Percentiles rank a stretch among this genome's conserved stretches.
phyloP scores from a whole-genome alignment of 2,113 vertebrate species.

The Actinemys pallida region DNA sequence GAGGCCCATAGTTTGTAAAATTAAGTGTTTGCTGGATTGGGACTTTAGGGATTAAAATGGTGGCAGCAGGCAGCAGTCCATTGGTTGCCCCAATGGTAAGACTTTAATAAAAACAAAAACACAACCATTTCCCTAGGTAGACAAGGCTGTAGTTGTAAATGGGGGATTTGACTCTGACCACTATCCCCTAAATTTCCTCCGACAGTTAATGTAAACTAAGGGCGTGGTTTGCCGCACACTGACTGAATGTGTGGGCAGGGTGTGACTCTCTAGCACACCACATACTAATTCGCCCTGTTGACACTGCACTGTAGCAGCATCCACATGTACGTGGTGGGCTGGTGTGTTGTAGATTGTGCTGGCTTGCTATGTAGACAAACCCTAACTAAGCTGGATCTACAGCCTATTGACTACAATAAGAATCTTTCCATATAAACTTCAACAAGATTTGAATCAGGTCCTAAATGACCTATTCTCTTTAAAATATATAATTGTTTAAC shows the following conservation, averaged over 20 bases:
- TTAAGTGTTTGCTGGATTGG: neutral
- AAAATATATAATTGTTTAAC: neutral
- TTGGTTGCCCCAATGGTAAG: neutral
- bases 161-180: neutral
- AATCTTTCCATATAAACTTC: neutral
- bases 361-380: neutral
- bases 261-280: neutral
- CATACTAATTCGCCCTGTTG: neutral
- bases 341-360: neutral
- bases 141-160: fast-evolving
- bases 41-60: neutral
- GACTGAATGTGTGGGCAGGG: neutral
- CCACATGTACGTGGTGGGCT: neutral
- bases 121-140: neutral
- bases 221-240: neutral
- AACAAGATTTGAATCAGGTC: neutral
- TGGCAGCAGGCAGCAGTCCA: neutral
- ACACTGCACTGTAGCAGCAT: neutral
- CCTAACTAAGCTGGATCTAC: neutral
- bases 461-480: neutral
- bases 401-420: fast-evolving
- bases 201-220: neutral
- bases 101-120: neutral
- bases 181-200: neutral
- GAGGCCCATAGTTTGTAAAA: neutral